A percentile compares a stretch with the other conserved stretches of the same genome.
Conservation (phyloP, 2,888 invertebrate species). For the Monopis laevigella region DNA sequence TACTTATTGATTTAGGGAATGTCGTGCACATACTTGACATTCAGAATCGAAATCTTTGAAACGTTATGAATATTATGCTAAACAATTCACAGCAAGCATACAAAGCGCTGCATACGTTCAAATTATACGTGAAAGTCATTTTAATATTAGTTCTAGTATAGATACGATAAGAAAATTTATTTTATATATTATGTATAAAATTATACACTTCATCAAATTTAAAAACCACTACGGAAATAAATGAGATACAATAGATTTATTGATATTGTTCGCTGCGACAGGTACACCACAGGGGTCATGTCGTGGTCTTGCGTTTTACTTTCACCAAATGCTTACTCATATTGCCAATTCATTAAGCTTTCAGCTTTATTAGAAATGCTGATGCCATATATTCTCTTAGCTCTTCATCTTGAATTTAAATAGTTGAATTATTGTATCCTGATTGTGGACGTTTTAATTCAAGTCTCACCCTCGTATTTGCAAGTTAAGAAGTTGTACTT, state of each 20-base stretch:
- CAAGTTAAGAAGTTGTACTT: constrained; percentile 34
- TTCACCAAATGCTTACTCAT: constrained; percentile 31
- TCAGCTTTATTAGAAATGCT: too few species aligned
- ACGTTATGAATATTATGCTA: constrained; percentile 6
- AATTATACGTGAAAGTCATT: constrained; percentile 7
- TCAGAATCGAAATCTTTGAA: constrained; percentile 1
- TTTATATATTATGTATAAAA: too few species aligned
- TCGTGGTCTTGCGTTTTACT: constrained; percentile 41
- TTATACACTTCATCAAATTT: too few species aligned
- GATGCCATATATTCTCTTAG: too few species aligned
- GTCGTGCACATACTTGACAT: background rate
- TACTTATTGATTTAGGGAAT: too few species aligned
- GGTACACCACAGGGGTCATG: constrained; percentile 41
- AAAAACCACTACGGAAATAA: too few species aligned
- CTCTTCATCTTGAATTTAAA: too few species aligned
- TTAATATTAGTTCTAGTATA: too few species aligned
- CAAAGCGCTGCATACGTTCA: background rate
- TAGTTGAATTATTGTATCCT: too few species aligned
- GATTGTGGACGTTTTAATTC: constrained; percentile 15
- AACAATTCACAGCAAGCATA: constrained; percentile 6
- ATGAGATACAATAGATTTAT: constrained; percentile 3
- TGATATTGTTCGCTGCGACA: constrained; percentile 22
- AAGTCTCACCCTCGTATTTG: constrained; percentile 28
- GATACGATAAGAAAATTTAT: too few species aligned
- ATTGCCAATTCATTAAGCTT: too few species aligned